Evolutionary conservation across 30 jellyfish, hydroid and myxozoan genomes (phyloP).

Genomic region (Aurelia aurita): DNA sequence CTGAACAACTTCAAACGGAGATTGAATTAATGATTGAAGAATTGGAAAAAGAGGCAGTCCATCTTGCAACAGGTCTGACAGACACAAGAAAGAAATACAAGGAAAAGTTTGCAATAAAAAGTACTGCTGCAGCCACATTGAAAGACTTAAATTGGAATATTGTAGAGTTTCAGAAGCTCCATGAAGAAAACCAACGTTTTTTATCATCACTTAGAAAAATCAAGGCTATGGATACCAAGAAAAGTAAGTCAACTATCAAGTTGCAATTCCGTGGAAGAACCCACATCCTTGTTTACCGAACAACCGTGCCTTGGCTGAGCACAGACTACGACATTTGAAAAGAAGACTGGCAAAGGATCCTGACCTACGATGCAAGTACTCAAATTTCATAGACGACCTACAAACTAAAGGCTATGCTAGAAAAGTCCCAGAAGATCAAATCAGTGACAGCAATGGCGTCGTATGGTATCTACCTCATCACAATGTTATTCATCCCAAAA

Average conservation of each 20-base stretch:
- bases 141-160: conserved; percentile 4
- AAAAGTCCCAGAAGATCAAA: conserved; percentile 30
- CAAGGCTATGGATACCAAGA: too few species aligned
- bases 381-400: conserved; percentile 47
- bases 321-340: conserved; percentile 16
- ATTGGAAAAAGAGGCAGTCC: too few species aligned
- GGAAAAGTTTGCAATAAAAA: conserved; percentile 5
- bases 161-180: conserved; percentile 7
- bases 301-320: conserved; percentile 40
- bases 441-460: neutral
- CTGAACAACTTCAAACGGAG: too few species aligned
- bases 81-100: conserved; percentile 7
- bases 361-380: conserved; percentile 5
- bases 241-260: conserved; percentile 13
- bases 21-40: too few species aligned
- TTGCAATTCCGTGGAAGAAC: conserved; percentile 53
- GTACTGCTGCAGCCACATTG: conserved; percentile 27
- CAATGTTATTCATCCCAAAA: conserved; percentile 58
- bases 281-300: conserved; percentile 21
- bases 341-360: conserved; percentile 34
- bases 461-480: conserved; percentile 81
- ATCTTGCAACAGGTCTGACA: neutral
- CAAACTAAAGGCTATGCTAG: conserved; percentile 25
- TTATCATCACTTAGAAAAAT: too few species aligned
- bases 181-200: neutral